These are phyloP conservation scores for Meloe dianella DNA, from an alignment of 2,888 invertebrate species.

Conservation along the genomic window DNA sequence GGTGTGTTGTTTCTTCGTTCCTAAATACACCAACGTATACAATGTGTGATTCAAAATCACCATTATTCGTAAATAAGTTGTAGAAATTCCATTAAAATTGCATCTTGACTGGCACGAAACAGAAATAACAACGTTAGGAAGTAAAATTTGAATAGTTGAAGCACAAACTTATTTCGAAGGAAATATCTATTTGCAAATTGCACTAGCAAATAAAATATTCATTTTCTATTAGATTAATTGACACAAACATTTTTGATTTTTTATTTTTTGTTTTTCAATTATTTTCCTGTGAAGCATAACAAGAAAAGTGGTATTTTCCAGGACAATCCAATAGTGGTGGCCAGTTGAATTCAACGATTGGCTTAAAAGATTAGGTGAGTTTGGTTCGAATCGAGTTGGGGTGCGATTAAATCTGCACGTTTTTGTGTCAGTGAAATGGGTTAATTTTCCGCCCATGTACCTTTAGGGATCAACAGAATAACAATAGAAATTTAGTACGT, in stretches of 20 bases:
- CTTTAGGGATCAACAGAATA: constrained; percentile 54
- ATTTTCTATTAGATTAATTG: neutral
- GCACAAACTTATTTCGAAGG: constrained; percentile 17
- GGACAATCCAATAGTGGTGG: neutral
- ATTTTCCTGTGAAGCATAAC: neutral
- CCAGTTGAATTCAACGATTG: neutral
- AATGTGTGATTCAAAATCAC: too few relatives aligned
- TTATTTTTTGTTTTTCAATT: neutral
- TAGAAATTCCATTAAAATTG: constrained; percentile 22
- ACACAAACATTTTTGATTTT: too few relatives aligned
- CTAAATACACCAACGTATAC: too few relatives aligned
- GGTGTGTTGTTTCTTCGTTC: too few relatives aligned
- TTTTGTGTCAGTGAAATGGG: constrained; percentile 58
- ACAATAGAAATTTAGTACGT: constrained; percentile 42
- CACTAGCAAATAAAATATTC: constrained; percentile 11
- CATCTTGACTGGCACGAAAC: constrained; percentile 22
- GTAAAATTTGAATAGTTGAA: constrained; percentile 28
- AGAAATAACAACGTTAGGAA: constrained; percentile 7
- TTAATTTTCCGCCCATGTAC: constrained; percentile 60
- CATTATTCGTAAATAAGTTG: neutral
- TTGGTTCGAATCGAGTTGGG: constrained; percentile 23
- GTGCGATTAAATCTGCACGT: constrained; percentile 56
- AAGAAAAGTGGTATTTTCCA: too few relatives aligned
- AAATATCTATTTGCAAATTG: constrained; percentile 10
- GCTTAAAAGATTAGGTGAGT: constrained; percentile 41